These are phyloP conservation scores for Pseudomyrmex flavicornis DNA, from an alignment of 1,140 invertebrate genomes.

Conservation along the genomic window DNA sequence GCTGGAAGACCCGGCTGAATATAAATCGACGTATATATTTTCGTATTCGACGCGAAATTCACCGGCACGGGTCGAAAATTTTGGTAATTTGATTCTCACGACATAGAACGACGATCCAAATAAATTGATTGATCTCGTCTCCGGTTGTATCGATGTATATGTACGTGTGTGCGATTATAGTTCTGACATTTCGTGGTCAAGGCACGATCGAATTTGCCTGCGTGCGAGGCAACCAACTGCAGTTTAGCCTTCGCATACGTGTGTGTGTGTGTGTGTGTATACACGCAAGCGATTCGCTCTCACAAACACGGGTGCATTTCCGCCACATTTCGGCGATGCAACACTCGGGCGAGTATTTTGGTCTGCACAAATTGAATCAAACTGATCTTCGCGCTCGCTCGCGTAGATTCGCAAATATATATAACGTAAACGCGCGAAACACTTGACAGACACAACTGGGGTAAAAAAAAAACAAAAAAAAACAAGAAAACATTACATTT, in stretches of 20 bases:
- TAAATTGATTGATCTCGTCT: conserved; percentile 24
- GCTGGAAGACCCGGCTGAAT: conserved; percentile 56
- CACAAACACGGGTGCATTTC: no score
- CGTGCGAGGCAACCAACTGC: conserved; percentile 19
- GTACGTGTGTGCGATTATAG: not conserved
- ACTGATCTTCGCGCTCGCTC: no score
- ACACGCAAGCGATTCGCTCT: no score
- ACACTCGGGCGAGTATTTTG: no score
- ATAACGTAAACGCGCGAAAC: conserved; percentile 12
- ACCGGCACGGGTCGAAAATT: conserved; percentile 2
- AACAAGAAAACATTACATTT: conserved; percentile 26
- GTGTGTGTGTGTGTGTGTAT: no score
- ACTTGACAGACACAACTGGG: conserved; percentile 9
- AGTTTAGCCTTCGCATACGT: no score
- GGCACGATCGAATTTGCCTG: conserved; percentile 1
- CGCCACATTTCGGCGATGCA: no score
- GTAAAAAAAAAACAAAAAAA: no score
- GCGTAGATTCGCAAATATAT: not conserved
- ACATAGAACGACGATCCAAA: not conserved
- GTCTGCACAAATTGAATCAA: no score
- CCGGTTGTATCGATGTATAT: conserved; percentile 5
- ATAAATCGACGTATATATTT: conserved; percentile 77
- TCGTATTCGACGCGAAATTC: conserved; percentile 61
- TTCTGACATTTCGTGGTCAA: not conserved
- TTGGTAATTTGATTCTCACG: conserved; percentile 6